Evolutionary conservation across 2,797 vertebrate species (phyloP), one percentile per base, ranked within the genome.

Genomic region (Meda fulgida): DNA sequence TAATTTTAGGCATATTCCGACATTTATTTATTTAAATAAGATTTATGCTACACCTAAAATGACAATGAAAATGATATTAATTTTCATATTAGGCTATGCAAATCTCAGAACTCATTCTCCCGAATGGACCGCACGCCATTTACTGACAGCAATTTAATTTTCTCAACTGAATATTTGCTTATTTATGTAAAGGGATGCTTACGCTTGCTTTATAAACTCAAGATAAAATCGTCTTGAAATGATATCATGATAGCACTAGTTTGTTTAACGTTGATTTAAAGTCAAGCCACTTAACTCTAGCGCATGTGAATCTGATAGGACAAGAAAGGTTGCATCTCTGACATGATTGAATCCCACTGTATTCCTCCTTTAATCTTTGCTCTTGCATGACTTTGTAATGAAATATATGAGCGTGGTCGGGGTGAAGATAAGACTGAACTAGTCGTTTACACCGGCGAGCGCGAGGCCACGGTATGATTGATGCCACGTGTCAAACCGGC

Each of bases 401-500:
- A 80, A 83, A 87, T 78, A 85, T 53, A 70, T 78, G 31, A 71
- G 72, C 8, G 1, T 18, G 66, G 58, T 72, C 19, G 11, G 51
- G 51, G 81, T 73, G 48, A 46, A 84, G 81, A 84, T 78, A 84
- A 75, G 67, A 34, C 63, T 26, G 67, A 84, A 84, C 31, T 60
- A 70, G 9, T 36, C 11, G 43, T 65, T 65, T 76, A 31, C 7
- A 21, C 16, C 46, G 40, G 21, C 18, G 23, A 67, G 51, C 21
- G 40, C 10, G 48, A 63, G 72, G 78, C 55, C 51, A 76, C 4
- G 55, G 31, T 55, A 26, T 83, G 85, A 88, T 86, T 83, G 70
- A 89, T 86, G 77, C 66, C 72, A 3, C n/a, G n/a, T 83, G 83
- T 89, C 76, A 85, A 85, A 46, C 73, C 4, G 67, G 70, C 85